Base-by-base conservation (phyloP, 2,888 invertebrate species). In the Hipparchia semele region DNA sequence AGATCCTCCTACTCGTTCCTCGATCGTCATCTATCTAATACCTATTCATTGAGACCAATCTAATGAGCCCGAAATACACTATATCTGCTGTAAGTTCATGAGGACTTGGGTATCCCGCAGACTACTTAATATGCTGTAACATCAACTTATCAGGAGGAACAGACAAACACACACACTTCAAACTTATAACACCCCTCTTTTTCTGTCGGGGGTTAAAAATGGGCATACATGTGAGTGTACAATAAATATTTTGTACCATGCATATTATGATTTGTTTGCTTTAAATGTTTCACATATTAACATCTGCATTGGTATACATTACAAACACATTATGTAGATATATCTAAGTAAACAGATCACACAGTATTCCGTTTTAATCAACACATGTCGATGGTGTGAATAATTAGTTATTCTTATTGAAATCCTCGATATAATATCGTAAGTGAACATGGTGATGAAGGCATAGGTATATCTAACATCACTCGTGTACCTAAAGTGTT, bases 281-380 rank as follows among this genome's bases (percentile, higher is more conserved):
- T 68, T 69, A 61, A 61, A 70, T 76, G 72, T 54, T 68, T 74
- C 46, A 66, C 76, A 74, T 74, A 74, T 76, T 74, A 74, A 72
- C 75, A 70, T 39, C 39, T 4, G 59, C 39, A n/a, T 5, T 6
- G 39, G n/a, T 56, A 6, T 3, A 4, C 5, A 33, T 33, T 2
- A 33, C 65, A 65, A 65, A 65, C 51, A 46, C 5, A 39, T 39
- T 39, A 39, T 39, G 5, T 39, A 39, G 39, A 39, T 39, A 39
- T 39, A 39, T 4, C 2, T 39, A 39, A 39, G 39, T 39, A 39
- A 39, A 39, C 39, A 12, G 61, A 61, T 61, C 10, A 12, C 6
- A 45, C 45, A 46, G 10, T 12, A 39, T 39, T 39, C 39, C 6
- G 46, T 61, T 12, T 39, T 46, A 6, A 61, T 45, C 45, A 45